Percentiles rank a stretch among this genome's conserved stretches.
These are phyloP conservation scores for Hephaestus fuliginosus DNA, from an alignment of 2,797 vertebrate species.

Conservation along the genomic window DNA sequence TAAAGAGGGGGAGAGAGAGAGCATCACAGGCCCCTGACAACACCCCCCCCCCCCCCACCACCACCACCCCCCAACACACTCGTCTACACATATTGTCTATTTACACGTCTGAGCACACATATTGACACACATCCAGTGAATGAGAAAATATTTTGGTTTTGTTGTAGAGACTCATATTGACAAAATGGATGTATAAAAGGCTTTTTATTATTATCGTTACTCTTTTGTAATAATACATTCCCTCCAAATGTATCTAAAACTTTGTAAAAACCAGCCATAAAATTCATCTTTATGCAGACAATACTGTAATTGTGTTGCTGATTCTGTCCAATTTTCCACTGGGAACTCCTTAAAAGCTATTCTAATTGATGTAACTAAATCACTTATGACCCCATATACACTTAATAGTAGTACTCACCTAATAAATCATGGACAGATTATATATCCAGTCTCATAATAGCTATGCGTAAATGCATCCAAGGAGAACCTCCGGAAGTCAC, in stretches of 20 bases:
- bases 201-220: neutral
- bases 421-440: neutral
- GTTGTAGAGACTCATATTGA: neutral
- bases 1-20: constrained; percentile 11
- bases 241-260: neutral
- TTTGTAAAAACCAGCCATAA: neutral
- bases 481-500: neutral
- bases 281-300: neutral
- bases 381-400: neutral
- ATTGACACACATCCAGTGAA: constrained; percentile 24
- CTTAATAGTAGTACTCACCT: neutral
- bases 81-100: constrained; percentile 8
- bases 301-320: neutral
- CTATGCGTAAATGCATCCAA: constrained; percentile 1
- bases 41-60: neutral
- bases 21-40: constrained; percentile 32
- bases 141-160: neutral
- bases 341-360: neutral
- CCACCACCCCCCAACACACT: neutral
- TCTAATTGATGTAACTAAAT: neutral
- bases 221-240: neutral
- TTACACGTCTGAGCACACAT: constrained; percentile 16
- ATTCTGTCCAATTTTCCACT: neutral
- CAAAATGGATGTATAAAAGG: neutral
- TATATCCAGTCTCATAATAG: neutral